These are phyloP conservation scores for Pangasius krempfi DNA, from an alignment of 2,797 vertebrate genomes.

Conservation along the genomic window DNA sequence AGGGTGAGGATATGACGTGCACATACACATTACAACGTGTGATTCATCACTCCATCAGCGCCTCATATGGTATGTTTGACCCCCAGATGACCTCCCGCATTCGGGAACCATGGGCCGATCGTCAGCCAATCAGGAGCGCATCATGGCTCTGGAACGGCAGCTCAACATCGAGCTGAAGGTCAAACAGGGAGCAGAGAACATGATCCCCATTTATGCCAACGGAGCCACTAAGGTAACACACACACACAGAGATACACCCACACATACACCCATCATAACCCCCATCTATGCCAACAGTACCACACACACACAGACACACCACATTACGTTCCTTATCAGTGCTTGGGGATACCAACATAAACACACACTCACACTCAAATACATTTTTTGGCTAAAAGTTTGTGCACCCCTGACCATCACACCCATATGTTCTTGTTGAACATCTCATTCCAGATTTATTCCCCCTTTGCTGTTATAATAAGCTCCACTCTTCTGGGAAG, in stretches of 20 bases:
- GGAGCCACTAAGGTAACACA: constrained; percentile 81
- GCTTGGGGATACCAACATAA: not conserved
- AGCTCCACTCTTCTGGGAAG: too few species aligned
- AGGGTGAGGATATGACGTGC: constrained; percentile 60
- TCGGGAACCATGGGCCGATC: constrained; percentile 66
- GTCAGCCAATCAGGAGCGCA: constrained; percentile 76
- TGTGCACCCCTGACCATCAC: too few species aligned
- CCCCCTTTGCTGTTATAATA: too few species aligned
- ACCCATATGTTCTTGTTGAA: too few species aligned
- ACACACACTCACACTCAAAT: not conserved
- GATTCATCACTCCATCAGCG: not conserved
- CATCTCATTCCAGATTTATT: too few species aligned
- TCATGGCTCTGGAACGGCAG: constrained; percentile 86
- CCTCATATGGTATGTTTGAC: constrained; percentile 11
- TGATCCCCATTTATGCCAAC: constrained; percentile 90
- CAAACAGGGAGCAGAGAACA: constrained; percentile 91
- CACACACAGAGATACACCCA: not conserved
- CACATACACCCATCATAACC: not conserved
- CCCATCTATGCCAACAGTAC: not conserved
- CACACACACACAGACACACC: not conserved
- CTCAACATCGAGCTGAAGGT: constrained; percentile 92
- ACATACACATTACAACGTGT: not conserved
- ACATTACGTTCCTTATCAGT: not conserved
- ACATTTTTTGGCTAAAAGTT: not conserved
- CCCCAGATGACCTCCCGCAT: constrained; percentile 72